Percentiles rank a stretch among this genome's conserved stretches.
phyloP scores from a whole-genome alignment of 2,113 vertebrate species.

The Eulemur macaco region DNA sequence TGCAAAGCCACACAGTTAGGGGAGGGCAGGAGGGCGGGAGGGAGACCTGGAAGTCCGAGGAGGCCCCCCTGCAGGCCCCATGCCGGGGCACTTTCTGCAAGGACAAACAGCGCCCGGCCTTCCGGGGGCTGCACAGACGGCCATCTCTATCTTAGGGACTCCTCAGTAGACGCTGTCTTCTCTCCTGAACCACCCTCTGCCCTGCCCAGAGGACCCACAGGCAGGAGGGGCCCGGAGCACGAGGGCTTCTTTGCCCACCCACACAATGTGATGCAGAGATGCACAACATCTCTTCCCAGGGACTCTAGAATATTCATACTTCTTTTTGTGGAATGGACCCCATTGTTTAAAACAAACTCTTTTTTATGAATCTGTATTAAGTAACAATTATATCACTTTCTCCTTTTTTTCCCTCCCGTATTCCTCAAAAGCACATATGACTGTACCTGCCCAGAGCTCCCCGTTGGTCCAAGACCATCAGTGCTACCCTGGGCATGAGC shows the following conservation, averaged over 20 bases:
- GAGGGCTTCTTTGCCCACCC: neutral
- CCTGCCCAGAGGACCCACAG: neutral
- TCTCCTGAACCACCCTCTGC: neutral
- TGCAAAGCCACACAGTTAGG: constrained; percentile 38
- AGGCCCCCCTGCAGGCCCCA: neutral
- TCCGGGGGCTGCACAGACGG: neutral
- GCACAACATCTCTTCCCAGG: neutral
- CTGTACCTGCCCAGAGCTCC: neutral
- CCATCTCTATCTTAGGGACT: neutral
- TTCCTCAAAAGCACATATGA: neutral
- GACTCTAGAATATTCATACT: too few relatives aligned
- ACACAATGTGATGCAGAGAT: neutral
- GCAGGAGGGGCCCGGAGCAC: neutral
- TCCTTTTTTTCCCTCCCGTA: neutral
- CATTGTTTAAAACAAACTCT: neutral
- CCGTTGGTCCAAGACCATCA: neutral
- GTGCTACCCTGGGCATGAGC: neutral
- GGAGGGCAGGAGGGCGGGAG: neutral
- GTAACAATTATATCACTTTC: neutral
- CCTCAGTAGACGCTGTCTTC: neutral
- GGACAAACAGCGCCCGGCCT: neutral
- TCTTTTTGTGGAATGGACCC: neutral
- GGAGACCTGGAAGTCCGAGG: rapidly evolving
- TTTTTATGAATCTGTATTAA: neutral
- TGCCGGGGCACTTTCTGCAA: rapidly evolving